A percentile compares a stretch with the other conserved stretches of the same genome.
These are phyloP conservation scores for Drosophila suzukii DNA, from an alignment of 1,140 invertebrate species.

Conservation along the genomic window DNA sequence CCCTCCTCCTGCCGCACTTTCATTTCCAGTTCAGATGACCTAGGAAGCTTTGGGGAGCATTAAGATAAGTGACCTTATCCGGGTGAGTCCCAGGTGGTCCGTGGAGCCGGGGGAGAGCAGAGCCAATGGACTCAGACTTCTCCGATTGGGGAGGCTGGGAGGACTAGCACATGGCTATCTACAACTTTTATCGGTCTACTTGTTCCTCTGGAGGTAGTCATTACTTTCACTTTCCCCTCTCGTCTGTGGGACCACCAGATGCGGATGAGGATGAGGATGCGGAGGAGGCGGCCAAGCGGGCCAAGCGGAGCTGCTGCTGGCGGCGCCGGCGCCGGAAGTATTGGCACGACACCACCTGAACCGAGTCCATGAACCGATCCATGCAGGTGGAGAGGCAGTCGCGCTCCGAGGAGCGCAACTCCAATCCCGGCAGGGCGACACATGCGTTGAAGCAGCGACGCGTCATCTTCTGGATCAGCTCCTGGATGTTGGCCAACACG, in stretches of 20 bases:
- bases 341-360: conserved; percentile 36
- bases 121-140: no score
- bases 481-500: conserved; percentile 47
- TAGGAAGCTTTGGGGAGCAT: not conserved
- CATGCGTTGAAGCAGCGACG: conserved; percentile 27
- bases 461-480: conserved; percentile 39
- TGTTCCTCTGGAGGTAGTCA: not conserved
- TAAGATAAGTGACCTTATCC: not conserved
- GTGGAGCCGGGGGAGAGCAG: not conserved
- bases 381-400: conserved; percentile 33
- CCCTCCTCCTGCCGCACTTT: not conserved
- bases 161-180: not conserved
- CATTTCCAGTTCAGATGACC: not conserved
- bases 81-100: not conserved
- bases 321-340: conserved; percentile 31
- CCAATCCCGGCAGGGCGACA: conserved; percentile 10
- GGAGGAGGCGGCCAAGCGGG: not conserved
- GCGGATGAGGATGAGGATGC: not conserved
- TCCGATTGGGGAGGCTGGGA: no score
- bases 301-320: conserved; percentile 20
- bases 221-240: not conserved
- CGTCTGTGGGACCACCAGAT: not conserved
- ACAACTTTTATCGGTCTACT: not conserved
- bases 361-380: conserved; percentile 39
- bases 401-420: conserved; percentile 18